Evolutionary conservation across 2,888 invertebrate species (phyloP).

Genomic region (Idaea biselata): DNA sequence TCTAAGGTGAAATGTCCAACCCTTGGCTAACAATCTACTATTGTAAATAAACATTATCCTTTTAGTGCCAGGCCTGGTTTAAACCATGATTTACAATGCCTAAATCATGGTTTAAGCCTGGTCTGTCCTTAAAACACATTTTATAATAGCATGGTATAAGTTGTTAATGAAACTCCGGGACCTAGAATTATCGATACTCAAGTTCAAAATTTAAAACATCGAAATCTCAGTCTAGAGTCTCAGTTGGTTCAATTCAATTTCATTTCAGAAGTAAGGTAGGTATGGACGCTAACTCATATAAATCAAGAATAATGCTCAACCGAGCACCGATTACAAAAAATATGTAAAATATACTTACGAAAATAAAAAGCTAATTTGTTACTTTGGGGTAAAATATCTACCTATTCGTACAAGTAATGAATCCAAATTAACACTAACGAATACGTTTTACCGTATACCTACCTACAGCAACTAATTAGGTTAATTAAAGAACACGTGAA

Average conservation of each 20-base stretch:
- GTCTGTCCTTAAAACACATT: too few relatives aligned
- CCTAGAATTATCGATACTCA: too few relatives aligned
- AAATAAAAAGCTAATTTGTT: not conserved
- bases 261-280: not conserved
- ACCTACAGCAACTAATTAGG: conserved; percentile 19
- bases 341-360: not conserved
- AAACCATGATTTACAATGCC: too few relatives aligned
- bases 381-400: conserved; percentile 1
- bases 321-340: not conserved
- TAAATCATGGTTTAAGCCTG: too few relatives aligned
- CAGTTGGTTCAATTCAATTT: not conserved
- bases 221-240: too few relatives aligned
- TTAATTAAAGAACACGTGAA: conserved; percentile 18
- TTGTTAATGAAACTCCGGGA: too few relatives aligned
- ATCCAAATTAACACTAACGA: conserved; percentile 12
- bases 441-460: conserved; percentile 7
- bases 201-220: too few relatives aligned
- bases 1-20: too few relatives aligned
- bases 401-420: conserved; percentile 12
- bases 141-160: too few relatives aligned
- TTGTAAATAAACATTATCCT: too few relatives aligned
- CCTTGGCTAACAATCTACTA: too few relatives aligned
- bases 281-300: not conserved
- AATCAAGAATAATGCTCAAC: not conserved
- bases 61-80: too few relatives aligned